A percentile compares a stretch with the other conserved stretches of the same genome.
Conservation (phyloP, 2,797 vertebrate species). For the Trichosurus vulpecula region DNA sequence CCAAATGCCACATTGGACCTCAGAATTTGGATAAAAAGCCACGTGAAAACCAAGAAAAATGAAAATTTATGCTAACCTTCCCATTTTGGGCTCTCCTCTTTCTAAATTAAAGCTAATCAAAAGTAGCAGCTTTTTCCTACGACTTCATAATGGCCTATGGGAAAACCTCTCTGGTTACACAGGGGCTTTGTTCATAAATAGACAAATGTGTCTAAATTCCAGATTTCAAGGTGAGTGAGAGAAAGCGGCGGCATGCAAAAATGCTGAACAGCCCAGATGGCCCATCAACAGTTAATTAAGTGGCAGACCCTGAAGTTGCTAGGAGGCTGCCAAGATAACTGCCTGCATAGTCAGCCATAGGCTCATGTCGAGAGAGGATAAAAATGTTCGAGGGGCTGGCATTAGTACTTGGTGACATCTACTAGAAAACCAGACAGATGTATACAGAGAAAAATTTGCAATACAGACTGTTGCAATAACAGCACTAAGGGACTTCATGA, state of each 20-base stretch:
- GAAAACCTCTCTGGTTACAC: constrained; percentile 12
- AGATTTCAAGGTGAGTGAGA: constrained; percentile 73
- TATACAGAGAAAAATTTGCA: background rate
- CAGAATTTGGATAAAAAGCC: background rate
- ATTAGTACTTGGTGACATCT: constrained; percentile 55
- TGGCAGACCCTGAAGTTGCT: constrained; percentile 65
- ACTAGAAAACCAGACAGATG: constrained; percentile 63
- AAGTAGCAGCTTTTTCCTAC: constrained; percentile 1
- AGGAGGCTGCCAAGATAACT: constrained; percentile 61
- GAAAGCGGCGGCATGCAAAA: constrained; percentile 60
- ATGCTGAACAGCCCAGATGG: constrained; percentile 72
- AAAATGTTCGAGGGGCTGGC: constrained; percentile 61
- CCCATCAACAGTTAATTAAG: constrained; percentile 79
- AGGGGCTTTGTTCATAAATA: constrained; percentile 25
- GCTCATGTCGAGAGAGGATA: constrained; percentile 37
- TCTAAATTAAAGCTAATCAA: constrained; percentile 42
- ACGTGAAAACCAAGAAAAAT: background rate
- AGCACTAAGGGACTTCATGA: background rate
- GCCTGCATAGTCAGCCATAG: constrained; percentile 56
- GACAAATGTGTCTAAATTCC: constrained; percentile 23
- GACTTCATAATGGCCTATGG: constrained; percentile 21
- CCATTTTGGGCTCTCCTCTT: background rate
- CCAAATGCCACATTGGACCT: background rate
- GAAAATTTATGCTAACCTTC: background rate
- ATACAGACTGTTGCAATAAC: background rate